phyloP scores from a whole-genome alignment of 2,888 invertebrate genomes.

The Osmoderma eremita region DNA sequence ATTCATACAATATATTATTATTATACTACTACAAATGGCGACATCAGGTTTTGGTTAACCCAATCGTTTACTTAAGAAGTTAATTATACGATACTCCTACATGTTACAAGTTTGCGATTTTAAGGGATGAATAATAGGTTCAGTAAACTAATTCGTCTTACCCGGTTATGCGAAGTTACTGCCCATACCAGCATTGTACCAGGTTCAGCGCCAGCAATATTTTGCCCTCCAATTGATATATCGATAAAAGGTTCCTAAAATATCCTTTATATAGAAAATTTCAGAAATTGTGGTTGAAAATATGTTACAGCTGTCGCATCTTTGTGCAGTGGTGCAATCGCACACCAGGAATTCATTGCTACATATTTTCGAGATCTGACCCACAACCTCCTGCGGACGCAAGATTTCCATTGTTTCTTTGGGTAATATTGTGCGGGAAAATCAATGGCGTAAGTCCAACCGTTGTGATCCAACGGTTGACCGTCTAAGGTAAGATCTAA shows the following conservation, averaged over 20 bases:
- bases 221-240: constrained; percentile 86
- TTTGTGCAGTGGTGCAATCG: constrained; percentile 87
- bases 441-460: constrained; percentile 94
- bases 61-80: too few relatives aligned
- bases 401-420: constrained; percentile 88
- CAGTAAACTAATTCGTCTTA: too few relatives aligned
- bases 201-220: constrained; percentile 78
- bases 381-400: constrained; percentile 90
- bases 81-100: too few relatives aligned
- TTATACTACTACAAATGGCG: too few relatives aligned
- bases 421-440: constrained; percentile 86
- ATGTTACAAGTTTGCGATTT: too few relatives aligned
- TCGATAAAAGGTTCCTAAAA: constrained; percentile 90
- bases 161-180: constrained; percentile 89
- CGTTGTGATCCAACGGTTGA: constrained; percentile 88
- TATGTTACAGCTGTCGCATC: constrained; percentile 78
- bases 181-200: constrained; percentile 90
- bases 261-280: neutral
- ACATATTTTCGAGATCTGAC: constrained; percentile 86
- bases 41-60: too few relatives aligned
- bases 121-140: too few relatives aligned
- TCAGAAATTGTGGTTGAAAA: neutral
- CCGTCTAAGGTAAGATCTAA: constrained; percentile 86
- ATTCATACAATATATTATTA: too few relatives aligned
- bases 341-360: constrained; percentile 93